Evolutionary conservation across 2,113 vertebrate genomes (phyloP).

Genomic region (Diadophis punctatus): DNA sequence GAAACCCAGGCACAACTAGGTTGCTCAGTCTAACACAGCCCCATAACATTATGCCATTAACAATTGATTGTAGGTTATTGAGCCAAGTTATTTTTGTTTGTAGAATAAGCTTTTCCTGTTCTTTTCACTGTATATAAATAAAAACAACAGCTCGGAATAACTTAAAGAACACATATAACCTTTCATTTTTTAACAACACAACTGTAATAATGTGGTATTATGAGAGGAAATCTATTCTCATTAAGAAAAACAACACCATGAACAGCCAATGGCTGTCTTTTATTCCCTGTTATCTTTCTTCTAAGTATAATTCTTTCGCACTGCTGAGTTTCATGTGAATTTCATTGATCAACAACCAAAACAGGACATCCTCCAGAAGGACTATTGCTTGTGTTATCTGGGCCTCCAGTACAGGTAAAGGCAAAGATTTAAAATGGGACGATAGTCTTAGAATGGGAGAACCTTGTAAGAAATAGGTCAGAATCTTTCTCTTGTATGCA

Average conservation of each 20-base stretch:
- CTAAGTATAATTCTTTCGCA: neutral
- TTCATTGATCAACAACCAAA: neutral
- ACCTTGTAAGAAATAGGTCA: neutral
- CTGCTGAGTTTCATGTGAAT: neutral
- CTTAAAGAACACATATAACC: slow-evolving; percentile 9
- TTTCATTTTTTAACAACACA: slow-evolving; percentile 5
- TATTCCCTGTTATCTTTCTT: neutral
- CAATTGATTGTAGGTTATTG: slow-evolving; percentile 14
- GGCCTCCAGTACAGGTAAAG: neutral
- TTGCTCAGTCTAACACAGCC: neutral
- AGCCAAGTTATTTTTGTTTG: neutral
- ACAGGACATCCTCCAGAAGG: neutral
- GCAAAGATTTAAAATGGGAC: neutral
- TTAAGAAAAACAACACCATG: neutral
- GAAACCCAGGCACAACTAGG: slow-evolving; percentile 24
- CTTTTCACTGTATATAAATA: neutral
- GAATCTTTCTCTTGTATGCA: neutral
- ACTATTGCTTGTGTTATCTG: neutral
- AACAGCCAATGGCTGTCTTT: neutral
- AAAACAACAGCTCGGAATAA: neutral
- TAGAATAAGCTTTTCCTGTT: neutral
- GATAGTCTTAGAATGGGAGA: neutral
- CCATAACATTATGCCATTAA: neutral
- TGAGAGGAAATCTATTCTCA: neutral
- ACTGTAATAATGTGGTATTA: neutral